These are phyloP conservation scores for Strigamia transsilvanica DNA, from an alignment of 2,888 invertebrate genomes.

Conservation along the genomic window DNA sequence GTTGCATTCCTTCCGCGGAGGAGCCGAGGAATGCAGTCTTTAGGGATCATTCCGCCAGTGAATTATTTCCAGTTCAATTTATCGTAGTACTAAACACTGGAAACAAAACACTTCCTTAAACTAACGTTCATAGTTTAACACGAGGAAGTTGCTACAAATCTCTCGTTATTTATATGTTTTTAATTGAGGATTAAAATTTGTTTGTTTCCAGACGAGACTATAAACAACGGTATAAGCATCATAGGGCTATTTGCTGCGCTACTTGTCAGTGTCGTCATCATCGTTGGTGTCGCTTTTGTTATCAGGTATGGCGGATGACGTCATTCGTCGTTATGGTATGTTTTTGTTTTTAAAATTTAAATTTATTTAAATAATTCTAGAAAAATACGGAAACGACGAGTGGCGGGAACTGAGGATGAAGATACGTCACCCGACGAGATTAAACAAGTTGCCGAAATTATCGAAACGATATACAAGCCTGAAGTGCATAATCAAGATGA, in stretches of 20 bases:
- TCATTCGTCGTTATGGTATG: neutral
- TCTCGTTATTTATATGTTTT: neutral
- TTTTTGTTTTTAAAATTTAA: neutral
- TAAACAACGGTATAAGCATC: slow-evolving; percentile 32
- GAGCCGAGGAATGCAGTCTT: slow-evolving; percentile 13
- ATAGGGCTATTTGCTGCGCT: slow-evolving; percentile 46
- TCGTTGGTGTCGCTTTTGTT: slow-evolving; percentile 50
- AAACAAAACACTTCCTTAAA: neutral
- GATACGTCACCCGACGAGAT: neutral
- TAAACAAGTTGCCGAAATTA: slow-evolving; percentile 21
- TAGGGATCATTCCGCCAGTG: neutral
- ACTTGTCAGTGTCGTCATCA: slow-evolving; percentile 50
- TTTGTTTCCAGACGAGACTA: slow-evolving; percentile 26
- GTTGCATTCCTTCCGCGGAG: slow-evolving; percentile 39
- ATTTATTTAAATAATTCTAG: neutral
- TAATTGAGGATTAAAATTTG: neutral
- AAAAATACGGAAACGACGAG: slow-evolving; percentile 48
- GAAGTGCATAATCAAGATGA: slow-evolving; percentile 6
- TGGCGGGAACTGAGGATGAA: neutral
- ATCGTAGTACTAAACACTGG: neutral
- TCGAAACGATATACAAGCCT: neutral
- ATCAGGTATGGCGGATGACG: slow-evolving; percentile 12
- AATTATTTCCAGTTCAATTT: neutral
- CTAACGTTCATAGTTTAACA: neutral
- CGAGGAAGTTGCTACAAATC: neutral